Conservation (phyloP, 2,888 invertebrate genomes). For the Noctua janthe region DNA sequence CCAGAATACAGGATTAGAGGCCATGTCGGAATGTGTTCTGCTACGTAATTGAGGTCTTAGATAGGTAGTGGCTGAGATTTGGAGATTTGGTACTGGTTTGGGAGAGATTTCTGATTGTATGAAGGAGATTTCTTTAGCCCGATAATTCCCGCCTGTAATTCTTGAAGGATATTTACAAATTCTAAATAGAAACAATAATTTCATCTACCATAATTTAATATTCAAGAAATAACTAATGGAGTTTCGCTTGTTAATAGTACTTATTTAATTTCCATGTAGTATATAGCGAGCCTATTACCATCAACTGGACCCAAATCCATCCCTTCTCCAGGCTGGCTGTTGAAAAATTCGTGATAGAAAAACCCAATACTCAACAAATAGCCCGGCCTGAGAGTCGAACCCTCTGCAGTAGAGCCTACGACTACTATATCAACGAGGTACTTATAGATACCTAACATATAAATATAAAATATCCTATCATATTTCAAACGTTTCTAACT, state of each 20-base stretch:
- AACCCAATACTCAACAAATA: not conserved
- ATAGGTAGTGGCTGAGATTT: conserved; percentile 6
- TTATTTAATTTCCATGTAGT: too few species aligned
- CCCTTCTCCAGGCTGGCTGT: not conserved
- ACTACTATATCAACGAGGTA: not conserved
- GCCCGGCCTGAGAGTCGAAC: not conserved
- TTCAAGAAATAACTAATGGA: too few species aligned
- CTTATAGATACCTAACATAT: not conserved
- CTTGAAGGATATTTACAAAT: not conserved
- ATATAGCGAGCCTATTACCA: not conserved
- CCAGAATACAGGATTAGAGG: conserved; percentile 50
- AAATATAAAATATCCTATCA: not conserved
- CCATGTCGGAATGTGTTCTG: conserved; percentile 39
- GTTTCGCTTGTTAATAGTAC: not conserved
- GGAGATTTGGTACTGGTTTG: conserved; percentile 2
- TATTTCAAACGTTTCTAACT: not conserved
- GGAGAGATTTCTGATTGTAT: not conserved
- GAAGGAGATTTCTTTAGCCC: not conserved
- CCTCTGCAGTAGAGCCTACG: not conserved
- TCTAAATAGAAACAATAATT: too few species aligned
- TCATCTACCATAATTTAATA: too few species aligned
- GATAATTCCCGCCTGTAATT: not conserved
- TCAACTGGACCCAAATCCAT: not conserved
- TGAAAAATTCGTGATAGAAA: not conserved
- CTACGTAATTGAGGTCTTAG: conserved; percentile 37